Conservation (phyloP, 2,113 vertebrate species). For the Zootoca vivipara region DNA sequence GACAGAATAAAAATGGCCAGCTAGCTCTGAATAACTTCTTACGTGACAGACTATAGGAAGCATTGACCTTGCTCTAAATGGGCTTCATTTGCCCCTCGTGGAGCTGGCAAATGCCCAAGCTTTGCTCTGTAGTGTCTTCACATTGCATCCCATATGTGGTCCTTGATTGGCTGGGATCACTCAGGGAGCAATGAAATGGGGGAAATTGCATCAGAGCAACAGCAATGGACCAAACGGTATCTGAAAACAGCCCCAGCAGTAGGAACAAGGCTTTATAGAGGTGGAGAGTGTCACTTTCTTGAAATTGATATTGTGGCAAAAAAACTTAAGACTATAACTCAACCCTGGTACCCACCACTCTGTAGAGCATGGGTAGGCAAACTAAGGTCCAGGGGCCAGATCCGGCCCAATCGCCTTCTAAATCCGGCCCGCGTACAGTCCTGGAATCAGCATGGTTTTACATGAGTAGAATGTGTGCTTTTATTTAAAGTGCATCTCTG, state of each 20-base stretch:
- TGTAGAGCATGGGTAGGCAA: too few relatives aligned
- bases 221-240: too few relatives aligned
- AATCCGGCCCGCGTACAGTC: too few relatives aligned
- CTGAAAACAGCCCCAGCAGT: neutral
- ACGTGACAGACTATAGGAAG: neutral
- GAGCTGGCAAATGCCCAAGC: neutral
- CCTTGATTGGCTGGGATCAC: neutral
- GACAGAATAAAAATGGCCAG: neutral
- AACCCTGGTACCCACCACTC: too few relatives aligned
- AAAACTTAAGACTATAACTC: neutral
- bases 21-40: neutral
- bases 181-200: neutral
- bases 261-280: neutral
- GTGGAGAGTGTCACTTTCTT: neutral
- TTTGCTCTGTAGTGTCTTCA: neutral
- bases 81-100: neutral
- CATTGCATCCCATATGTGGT: neutral
- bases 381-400: too few relatives aligned
- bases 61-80: neutral
- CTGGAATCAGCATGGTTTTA: too few relatives aligned
- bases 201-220: neutral
- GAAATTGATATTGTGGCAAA: neutral
- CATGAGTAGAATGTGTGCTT: too few relatives aligned
- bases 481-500: too few relatives aligned
- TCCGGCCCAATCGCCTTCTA: too few relatives aligned